These are phyloP conservation scores for Megaceryle maxima DNA, from an alignment of 2,113 vertebrate species.

Conservation along the genomic window DNA sequence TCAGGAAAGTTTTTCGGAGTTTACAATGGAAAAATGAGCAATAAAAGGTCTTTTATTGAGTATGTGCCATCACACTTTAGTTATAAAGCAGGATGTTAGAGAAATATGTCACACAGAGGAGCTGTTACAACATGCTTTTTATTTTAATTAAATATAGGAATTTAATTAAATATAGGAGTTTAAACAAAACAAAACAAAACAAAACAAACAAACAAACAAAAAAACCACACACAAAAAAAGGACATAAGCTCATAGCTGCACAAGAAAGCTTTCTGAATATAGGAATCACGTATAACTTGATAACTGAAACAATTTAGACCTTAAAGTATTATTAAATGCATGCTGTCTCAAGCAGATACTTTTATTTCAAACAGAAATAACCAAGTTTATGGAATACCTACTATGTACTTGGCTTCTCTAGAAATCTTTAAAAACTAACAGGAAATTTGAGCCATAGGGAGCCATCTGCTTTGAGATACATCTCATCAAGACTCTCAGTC, in stretches of 20 bases:
- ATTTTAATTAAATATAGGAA: slow-evolving; percentile 68
- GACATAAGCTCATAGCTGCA: not conserved
- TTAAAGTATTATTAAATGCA: not conserved
- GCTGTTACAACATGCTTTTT: slow-evolving; percentile 56
- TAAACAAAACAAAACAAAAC: no score
- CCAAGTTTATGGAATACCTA: not conserved
- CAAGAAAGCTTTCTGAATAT: not conserved
- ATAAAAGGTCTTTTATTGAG: slow-evolving; percentile 8
- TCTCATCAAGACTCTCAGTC: not conserved
- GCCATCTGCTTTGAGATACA: not conserved
- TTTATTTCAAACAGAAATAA: not conserved
- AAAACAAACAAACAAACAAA: no score
- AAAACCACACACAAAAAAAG: slow-evolving; percentile 21
- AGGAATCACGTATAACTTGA: not conserved
- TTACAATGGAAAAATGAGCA: slow-evolving; percentile 39
- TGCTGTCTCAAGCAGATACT: not conserved
- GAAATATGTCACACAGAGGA: slow-evolving; percentile 59
- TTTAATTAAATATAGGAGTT: slow-evolving; percentile 62
- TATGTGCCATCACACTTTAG: slow-evolving; percentile 1
- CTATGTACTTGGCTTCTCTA: not conserved
- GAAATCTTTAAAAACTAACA: not conserved
- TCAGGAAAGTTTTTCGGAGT: slow-evolving; percentile 17
- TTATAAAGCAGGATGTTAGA: slow-evolving; percentile 49
- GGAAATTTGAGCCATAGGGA: not conserved
- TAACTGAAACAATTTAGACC: not conserved